A percentile compares a stretch with the other conserved stretches of the same genome.
Conservation (phyloP, 2,797 vertebrate species). For the Philypnodon macrostomus region DNA sequence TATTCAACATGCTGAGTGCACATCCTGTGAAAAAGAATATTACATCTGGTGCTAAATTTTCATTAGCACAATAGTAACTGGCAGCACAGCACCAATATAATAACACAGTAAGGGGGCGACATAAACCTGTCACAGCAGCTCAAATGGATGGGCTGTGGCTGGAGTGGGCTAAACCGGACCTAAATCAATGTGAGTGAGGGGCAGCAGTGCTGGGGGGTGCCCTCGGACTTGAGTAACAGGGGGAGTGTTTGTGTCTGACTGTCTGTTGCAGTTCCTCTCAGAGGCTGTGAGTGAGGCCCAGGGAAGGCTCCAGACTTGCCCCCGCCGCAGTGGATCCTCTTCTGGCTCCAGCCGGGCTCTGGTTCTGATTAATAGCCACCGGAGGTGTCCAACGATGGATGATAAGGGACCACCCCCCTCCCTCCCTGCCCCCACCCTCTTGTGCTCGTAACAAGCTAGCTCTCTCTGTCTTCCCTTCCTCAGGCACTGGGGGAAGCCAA, state of each 20-base stretch:
- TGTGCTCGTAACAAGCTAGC: slow-evolving; percentile 63
- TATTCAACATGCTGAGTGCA: slow-evolving; percentile 75
- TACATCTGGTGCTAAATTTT: slow-evolving; percentile 81
- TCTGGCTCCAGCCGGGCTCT: slow-evolving; percentile 87
- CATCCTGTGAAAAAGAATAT: slow-evolving; percentile 76
- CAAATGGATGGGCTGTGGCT: slow-evolving; percentile 65
- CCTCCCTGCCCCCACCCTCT: slow-evolving; percentile 47
- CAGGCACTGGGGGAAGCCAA: slow-evolving; percentile 65
- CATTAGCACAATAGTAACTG: slow-evolving; percentile 84
- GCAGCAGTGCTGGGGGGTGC: slow-evolving; percentile 48
- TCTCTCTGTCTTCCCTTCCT: slow-evolving; percentile 46
- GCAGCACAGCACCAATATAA: slow-evolving; percentile 82
- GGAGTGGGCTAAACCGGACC: slow-evolving; percentile 62
- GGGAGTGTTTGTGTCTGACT: slow-evolving; percentile 63
- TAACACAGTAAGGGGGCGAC: slow-evolving; percentile 83
- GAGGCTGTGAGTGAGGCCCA: slow-evolving; percentile 55
- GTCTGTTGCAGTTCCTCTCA: slow-evolving; percentile 53
- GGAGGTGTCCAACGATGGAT: slow-evolving; percentile 88
- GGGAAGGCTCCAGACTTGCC: slow-evolving; percentile 52
- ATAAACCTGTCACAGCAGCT: slow-evolving; percentile 86
- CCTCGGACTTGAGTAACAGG: slow-evolving; percentile 73
- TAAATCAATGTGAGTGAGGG: slow-evolving; percentile 86
- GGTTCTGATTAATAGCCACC: slow-evolving; percentile 89
- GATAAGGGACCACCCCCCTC: slow-evolving; percentile 76
- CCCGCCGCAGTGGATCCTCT: slow-evolving; percentile 60